Evolutionary conservation across 2,797 vertebrate species (phyloP), one percentile per base, ranked within the genome.

Genomic region (Novumbra hubbsi): DNA sequence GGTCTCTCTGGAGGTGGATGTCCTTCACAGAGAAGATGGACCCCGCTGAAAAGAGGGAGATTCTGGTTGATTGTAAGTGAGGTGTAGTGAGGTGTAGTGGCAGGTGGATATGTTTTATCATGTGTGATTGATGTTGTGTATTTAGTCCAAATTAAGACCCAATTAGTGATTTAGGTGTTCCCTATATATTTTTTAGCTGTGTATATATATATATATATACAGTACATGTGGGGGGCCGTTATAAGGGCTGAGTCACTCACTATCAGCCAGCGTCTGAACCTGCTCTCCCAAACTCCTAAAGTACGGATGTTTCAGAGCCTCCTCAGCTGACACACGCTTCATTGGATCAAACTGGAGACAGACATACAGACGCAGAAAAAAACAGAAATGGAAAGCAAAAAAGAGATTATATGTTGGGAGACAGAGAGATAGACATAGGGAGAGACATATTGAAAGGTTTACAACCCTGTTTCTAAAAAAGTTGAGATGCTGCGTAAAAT

Each of bases 1-100:
- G 93, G 81, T 94, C 93, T 82, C 75, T 93, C 82, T 94, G 93
- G 17, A 94, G 92, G 63, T 92, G 91, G 70, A 94, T 91, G 66
- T 90, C 92, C 90, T 93, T 94, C 68, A 94, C 84, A 17, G 93
- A 94, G 84, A 94, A 94, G 83, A 94, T 91, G 74, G 94, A 94
- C 3, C 92, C 84, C 75, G 93, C 94, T 94, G 79, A 50, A 87
- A 82, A 2, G 50, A 70, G n/a, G 11, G 66, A 86, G 17, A 82
- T 52, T 73, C 34, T 45, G 41, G 41, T 45, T 45, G 41, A 45
- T 14, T 45, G 41, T 11, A 9, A 45, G 41, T 45, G 41, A 45
- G 11, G 41, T 3, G 41, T 2, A 45, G 41, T 45, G 41, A 45
- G 11, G 41, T 3, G 41, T 2, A 45, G 41, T 2, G 12, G 11